These are phyloP conservation scores for Nothura maculosa DNA, from an alignment of 2,797 vertebrate species.

Conservation along the genomic window DNA sequence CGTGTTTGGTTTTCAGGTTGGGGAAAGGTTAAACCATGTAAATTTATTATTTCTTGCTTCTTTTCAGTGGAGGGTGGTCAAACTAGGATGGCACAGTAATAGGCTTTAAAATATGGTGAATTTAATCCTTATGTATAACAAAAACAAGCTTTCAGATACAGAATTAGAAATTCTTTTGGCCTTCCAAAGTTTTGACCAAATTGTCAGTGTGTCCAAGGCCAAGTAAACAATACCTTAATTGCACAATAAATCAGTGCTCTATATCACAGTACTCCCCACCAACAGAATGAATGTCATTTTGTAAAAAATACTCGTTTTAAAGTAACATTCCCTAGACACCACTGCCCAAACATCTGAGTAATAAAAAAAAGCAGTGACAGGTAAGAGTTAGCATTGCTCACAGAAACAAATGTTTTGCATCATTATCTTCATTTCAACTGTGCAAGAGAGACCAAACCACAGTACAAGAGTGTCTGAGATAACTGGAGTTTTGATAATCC, in stretches of 20 bases:
- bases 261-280: background rate
- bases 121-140: background rate
- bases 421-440: background rate
- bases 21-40: background rate
- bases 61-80: background rate
- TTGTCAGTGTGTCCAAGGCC: fast-evolving
- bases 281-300: background rate
- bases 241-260: background rate
- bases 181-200: background rate
- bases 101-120: background rate
- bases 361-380: background rate
- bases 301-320: background rate
- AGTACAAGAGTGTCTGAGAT: background rate
- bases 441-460: background rate
- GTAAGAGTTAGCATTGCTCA: background rate
- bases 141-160: background rate
- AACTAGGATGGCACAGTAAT: background rate
- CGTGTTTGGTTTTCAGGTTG: background rate
- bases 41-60: background rate
- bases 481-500: background rate
- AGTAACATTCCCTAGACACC: background rate
- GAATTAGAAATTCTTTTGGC: background rate
- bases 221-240: background rate
- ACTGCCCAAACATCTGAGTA: background rate
- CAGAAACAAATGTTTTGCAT: background rate